These are phyloP conservation scores for Tyto alba DNA, from an alignment of 2,113 vertebrate genomes.

Conservation along the genomic window DNA sequence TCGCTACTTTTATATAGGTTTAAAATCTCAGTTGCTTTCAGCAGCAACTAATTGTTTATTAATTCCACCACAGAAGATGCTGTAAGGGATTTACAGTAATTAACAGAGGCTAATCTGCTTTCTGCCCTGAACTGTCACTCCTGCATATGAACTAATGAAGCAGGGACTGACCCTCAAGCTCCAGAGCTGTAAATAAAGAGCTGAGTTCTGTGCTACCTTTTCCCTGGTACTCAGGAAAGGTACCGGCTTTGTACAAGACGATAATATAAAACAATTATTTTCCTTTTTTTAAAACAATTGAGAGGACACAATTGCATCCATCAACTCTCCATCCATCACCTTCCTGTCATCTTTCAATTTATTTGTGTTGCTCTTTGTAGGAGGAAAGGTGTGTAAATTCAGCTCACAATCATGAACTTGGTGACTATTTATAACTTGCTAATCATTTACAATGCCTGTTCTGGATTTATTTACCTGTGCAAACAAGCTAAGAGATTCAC, in stretches of 20 bases:
- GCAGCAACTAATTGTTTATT: conserved; percentile 33
- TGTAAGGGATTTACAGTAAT: conserved; percentile 29
- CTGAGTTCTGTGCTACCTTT: not conserved
- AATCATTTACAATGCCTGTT: not conserved
- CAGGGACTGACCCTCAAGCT: not conserved
- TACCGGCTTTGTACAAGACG: not conserved
- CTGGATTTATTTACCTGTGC: not conserved
- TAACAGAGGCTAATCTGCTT: conserved; percentile 33
- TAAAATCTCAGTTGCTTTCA: conserved; percentile 9
- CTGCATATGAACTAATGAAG: not conserved
- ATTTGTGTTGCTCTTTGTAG: not conserved
- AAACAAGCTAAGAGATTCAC: not conserved
- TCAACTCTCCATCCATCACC: not conserved
- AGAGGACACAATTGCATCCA: not conserved
- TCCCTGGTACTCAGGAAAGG: not conserved
- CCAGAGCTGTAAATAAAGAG: not conserved
- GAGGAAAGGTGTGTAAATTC: not conserved
- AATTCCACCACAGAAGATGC: conserved; percentile 27
- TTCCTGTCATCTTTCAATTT: not conserved
- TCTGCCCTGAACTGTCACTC: not conserved
- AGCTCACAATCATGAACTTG: not conserved
- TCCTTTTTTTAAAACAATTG: not conserved
- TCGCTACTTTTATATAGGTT: not conserved
- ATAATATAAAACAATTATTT: not conserved
- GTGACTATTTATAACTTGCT: not conserved